Evolutionary conservation across 1,140 invertebrate genomes (phyloP), one percentile per base, ranked within the genome.

Genomic region (Goniozus legneri): DNA sequence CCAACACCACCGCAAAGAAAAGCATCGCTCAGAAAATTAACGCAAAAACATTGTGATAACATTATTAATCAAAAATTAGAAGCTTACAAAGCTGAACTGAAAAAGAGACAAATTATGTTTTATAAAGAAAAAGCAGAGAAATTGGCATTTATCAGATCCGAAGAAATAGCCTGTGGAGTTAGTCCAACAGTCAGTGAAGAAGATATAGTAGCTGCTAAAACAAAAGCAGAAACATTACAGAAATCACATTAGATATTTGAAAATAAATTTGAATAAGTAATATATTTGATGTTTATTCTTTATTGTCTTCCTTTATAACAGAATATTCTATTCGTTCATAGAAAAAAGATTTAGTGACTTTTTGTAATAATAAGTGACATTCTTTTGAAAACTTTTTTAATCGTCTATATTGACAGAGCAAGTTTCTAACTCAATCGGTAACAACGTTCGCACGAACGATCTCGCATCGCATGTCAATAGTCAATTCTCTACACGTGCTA

Each of bases 81-180:
- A 7, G 78, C 76, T 3, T 89, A 90, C 50, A 81, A 76, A 58
- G 68, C 65, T 37, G 60, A 82, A 52, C 61, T 91, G 20, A 79
- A 86, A 64, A 65, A 61, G 18, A 78, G 91, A 67, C 82, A 90
- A 62, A 82, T 83, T 24, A 65, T 74, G 3, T 92, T 89, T 60
- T 76, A 85, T 2, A 62, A 71, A 45, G 67, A 84, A 24, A 84
- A 84, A 54, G 63, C 64, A 0, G 61, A 81, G 43, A 68, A 69
- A 37, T 66, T 91, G 22, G 72, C 79, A 36, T 86, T 84, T 54
- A 88, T 91, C 13, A 78, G 82, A 34, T 77, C 83, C 48, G 86
- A 89, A 65, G 85, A 92, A 67, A 70, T 79, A 40, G 79, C 79
- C 15, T 83, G 84, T 56, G 79, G 84, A 24, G 57, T 87, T 4